Evolutionary conservation across 2,113 vertebrate species (phyloP), one percentile per base, ranked within the genome.

Genomic region (Pyxicephalus adspersus): DNA sequence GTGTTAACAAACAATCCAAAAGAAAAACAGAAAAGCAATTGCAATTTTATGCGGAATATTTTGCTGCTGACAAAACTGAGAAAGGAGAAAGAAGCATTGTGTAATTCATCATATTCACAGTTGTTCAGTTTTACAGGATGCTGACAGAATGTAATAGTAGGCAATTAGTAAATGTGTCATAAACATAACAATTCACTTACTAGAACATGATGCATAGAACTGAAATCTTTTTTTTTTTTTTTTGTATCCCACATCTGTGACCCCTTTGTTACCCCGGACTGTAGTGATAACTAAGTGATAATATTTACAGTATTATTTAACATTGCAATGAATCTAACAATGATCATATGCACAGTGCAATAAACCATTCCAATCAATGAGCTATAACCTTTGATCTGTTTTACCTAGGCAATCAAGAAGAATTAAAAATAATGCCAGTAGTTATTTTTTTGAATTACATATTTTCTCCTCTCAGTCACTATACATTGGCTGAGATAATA

Each of bases 81-180:
- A 76, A 51, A 52, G 50, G 23, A 51, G 64, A 76, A 76, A 51
- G 31, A 76, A 61, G 64, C 38, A 64, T 76, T 63, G 51, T 51
- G 15, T 38, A 61, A 64, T 76, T 76, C 64, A 76, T 64, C 34
- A 64, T 61, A 64, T 76, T 76, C 34, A 64, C 15, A 50, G 34
- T 34, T 23, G 26, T 64, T 64, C 15, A 64, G 34, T 28, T 63
- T 64, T 64, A 61, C 64, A 38, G 20, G 57, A 64, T 51, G 7
- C 31, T 51, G 51, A 60, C 74, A 50, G 23, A 76, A 64, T 20
- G 74, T 76, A 64, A 63, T 63, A 25, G 31, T 23, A 64, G 50
- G 22, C 22, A 76, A 76, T 60, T 75, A 75, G 55, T 75, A 75
- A 75, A 75, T 75, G 60, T 75, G 29, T 34, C 13, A 45, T 75